These are phyloP conservation scores for Spinus olivaceus DNA, from an alignment of 2,797 vertebrate genomes.

Conservation along the genomic window DNA sequence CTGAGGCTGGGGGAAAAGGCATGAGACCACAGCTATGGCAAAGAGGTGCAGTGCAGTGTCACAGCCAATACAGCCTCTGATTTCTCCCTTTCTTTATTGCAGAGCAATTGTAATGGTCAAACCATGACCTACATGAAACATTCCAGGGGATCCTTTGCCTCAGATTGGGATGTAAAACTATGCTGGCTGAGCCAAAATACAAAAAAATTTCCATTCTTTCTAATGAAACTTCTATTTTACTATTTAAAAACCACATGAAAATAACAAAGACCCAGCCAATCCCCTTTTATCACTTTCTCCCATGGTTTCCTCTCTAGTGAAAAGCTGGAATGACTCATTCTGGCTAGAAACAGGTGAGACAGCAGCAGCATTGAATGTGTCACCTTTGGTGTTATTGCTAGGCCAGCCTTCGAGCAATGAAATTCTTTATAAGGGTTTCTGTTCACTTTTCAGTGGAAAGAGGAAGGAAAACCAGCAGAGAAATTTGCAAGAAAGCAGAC, in stretches of 20 bases:
- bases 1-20: not conserved
- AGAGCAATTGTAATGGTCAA: not conserved
- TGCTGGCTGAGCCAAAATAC: not conserved
- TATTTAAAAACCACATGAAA: not conserved
- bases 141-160: not conserved
- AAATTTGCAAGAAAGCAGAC: not conserved
- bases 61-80: not conserved
- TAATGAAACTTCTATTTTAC: not conserved
- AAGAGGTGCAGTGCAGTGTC: not conserved
- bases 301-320: not conserved
- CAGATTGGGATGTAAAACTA: not conserved
- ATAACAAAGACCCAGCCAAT: not conserved
- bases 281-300: not conserved
- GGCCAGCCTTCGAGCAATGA: not conserved
- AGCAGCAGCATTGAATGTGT: not conserved
- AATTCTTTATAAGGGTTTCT: not conserved
- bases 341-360: not conserved
- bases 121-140: not conserved
- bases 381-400: not conserved
- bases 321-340: not conserved
- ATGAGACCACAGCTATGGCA: not conserved
- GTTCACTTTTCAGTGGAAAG: not conserved
- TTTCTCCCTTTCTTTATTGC: not conserved
- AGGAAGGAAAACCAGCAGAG: not conserved
- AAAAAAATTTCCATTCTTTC: not conserved